Evolutionary conservation across 2,113 vertebrate genomes (phyloP), one percentile per base, ranked within the genome.

Genomic region (Equus quagga): DNA sequence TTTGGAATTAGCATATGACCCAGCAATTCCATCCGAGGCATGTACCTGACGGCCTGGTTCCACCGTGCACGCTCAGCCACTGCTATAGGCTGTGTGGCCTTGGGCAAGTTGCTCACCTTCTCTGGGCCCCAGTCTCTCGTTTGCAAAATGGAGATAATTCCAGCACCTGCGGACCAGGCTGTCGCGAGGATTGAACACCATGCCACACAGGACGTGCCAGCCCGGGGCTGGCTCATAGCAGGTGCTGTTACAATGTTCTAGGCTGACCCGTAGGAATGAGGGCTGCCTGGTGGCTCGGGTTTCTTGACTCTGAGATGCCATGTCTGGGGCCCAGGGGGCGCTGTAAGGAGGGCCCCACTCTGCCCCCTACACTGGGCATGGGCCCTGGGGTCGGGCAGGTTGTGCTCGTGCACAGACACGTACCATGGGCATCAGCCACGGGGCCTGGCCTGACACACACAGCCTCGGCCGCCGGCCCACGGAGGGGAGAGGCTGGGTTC

Each of bases 21-120:
- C 46, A 2, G 46, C 80, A 2, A 10, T 41, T 11, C 58, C 41
- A 4, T 41, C 36, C 36, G 36, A 41, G 36, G 36, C 36, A 41
- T 41, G 36, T 41, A 41, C 33, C 80, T 15, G 33, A 58, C 33
- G 1, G 3, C 56, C 70, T 0, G 5, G 3, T 24, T 28, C 60
- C 21, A 0, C 88, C 8, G 8, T 1, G 9, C 0, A 3, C 1
- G 8, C 13, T 1, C 21, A 17, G 64, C 67, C 51, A 2, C 49
- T 15, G 5, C 36, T 5, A 41, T 12, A 23, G 85, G 78, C 36
- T 44, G 24, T 49, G 86, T 18, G 86, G 41, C 70, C 41, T 24
- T n/a, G 41, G 75, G 46, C 75, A 17, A 67, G 26, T 6, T 1
- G 6, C 26, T 31, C 2, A 3, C 73, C 46, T 56, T 56, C 46